phyloP scores from a whole-genome alignment of 2,888 invertebrate species.

The Atethmia centrago region DNA sequence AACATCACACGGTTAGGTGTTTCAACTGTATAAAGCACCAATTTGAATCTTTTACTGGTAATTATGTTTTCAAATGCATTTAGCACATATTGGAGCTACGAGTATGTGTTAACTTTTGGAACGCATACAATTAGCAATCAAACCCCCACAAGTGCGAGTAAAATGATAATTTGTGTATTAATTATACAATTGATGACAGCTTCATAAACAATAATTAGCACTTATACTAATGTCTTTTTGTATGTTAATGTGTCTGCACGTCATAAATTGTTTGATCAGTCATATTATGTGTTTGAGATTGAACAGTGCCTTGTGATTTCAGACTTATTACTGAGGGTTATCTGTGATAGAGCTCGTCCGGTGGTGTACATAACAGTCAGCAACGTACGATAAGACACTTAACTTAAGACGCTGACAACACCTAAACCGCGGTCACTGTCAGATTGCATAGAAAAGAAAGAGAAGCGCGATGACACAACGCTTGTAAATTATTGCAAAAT shows the following conservation, averaged over 20 bases:
- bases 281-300: slow-evolving; percentile 8
- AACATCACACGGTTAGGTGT: not conserved
- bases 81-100: not conserved
- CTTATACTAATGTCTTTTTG: slow-evolving; percentile 53
- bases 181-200: slow-evolving; percentile 59
- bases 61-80: slow-evolving; percentile 6
- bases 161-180: slow-evolving; percentile 49
- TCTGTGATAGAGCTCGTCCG: not conserved
- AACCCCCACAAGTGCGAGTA: slow-evolving; percentile 38
- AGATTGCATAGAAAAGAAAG: too few relatives aligned
- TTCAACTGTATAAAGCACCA: not conserved
- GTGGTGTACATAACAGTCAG: not conserved
- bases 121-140: slow-evolving; percentile 30
- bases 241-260: slow-evolving; percentile 50
- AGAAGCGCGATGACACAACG: too few relatives aligned
- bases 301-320: too few relatives aligned
- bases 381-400: not conserved
- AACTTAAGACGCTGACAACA: too few relatives aligned
- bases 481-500: too few relatives aligned
- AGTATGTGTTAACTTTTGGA: not conserved
- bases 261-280: slow-evolving; percentile 46
- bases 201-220: slow-evolving; percentile 49
- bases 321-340: not conserved
- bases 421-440: too few relatives aligned
- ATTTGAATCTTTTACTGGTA: not conserved